Evolutionary conservation across 1,140 invertebrate species (phyloP), one percentile per base, ranked within the genome.

Genomic region (Panagrolaimus sp.): DNA sequence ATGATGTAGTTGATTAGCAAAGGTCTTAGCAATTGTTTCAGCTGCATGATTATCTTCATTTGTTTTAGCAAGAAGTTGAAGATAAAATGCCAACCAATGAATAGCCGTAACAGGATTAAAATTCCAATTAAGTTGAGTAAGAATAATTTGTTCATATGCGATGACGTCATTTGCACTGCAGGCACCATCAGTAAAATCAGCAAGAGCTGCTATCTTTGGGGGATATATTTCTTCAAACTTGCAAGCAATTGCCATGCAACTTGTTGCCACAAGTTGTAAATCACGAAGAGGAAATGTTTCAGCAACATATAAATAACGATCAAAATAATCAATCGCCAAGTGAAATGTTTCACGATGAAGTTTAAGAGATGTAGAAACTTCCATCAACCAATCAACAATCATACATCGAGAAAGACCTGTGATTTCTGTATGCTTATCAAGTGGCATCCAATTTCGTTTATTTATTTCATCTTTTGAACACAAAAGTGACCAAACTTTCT

Each of bases 211-310:
- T 43, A 98, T 87, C 86, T 96, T 96, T 1, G 96, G 96, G 64
- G 96, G 96, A 86, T 98, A 98, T 58, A 99, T 96, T 88, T 99
- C 96, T 88, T 98, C 96, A 48, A 91, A 87, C 88, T 99, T 98
- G 9, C 94, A 89, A 26, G 95, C 94, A 74, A 98, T 90, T 83
- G 98, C 96, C 45, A 99, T 85, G 78, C 92, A 92, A 8, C 95
- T 94, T 58, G 97, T 93, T 70, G 95, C 91, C 74, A 96, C 89
- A 43, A 96, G 87, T 84, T 97, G 94, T 38, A 97, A 85, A 74
- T 91, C 89, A 76, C 89, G 88, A 84, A 93, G 94, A 43, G 89
- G 88, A 32, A 94, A 85, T 82, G 87, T 38, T 24, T 1, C 52
- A n/a, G 46, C 12, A 38, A 85, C 73, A 89, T 88, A 46, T 86